phyloP scores from a whole-genome alignment of 2,797 vertebrate genomes.

The Clamator glandarius region DNA sequence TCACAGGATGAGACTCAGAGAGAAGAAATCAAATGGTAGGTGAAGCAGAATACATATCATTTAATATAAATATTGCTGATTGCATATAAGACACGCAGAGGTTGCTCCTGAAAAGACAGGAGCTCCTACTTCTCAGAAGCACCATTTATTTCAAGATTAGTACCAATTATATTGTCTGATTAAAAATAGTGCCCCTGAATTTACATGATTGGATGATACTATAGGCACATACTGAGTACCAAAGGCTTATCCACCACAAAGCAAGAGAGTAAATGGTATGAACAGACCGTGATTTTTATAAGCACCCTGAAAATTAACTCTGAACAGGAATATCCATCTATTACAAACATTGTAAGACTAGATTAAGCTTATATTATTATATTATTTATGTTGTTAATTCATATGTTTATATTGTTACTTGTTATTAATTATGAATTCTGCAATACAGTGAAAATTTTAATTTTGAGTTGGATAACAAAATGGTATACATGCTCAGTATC shows the following conservation, averaged over 20 bases:
- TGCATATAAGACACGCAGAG: conserved; percentile 46
- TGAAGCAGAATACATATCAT: conserved; percentile 37
- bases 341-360: background rate
- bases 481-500: background rate
- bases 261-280: conserved; percentile 14
- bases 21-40: conserved; percentile 38
- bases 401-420: background rate
- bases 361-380: background rate
- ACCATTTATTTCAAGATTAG: conserved; percentile 64
- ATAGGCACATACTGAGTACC: conserved; percentile 17
- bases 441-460: background rate
- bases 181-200: conserved; percentile 66
- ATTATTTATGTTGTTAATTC: background rate
- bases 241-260: background rate
- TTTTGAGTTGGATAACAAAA: background rate
- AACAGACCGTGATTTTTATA: conserved; percentile 1
- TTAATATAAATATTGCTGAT: conserved; percentile 61
- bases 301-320: conserved; percentile 26
- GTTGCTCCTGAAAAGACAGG: conserved; percentile 39
- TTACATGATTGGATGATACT: conserved; percentile 63
- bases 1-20: background rate
- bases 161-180: conserved; percentile 68
- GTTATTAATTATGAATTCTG: background rate
- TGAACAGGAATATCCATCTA: conserved; percentile 5
- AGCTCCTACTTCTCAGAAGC: conserved; percentile 45